Conservation (phyloP, 2,888 invertebrate genomes). For the Cyaniris semiargus region DNA sequence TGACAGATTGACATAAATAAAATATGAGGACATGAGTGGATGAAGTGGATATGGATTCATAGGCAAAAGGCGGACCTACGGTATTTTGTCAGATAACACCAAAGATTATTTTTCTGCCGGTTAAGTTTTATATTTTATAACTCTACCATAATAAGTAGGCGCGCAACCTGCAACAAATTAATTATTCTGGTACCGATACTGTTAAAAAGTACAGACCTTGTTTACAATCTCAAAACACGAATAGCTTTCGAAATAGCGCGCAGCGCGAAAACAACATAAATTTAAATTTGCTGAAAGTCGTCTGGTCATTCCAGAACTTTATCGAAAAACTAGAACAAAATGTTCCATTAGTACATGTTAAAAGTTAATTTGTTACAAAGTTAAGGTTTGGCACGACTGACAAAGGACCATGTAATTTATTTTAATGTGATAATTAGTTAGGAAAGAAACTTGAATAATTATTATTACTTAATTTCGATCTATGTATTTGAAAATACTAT, state of each 20-base stretch:
- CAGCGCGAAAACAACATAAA: slow-evolving; percentile 3
- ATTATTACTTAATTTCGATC: not conserved
- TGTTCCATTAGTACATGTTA: not conserved
- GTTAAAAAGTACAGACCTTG: not conserved
- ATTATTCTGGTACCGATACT: not conserved
- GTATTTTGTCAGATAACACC: too few relatives aligned
- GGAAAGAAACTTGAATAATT: not conserved
- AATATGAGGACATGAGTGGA: too few relatives aligned
- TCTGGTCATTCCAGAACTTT: not conserved
- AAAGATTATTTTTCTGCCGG: too few relatives aligned
- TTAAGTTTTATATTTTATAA: too few relatives aligned
- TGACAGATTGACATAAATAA: too few relatives aligned
- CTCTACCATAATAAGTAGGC: too few relatives aligned
- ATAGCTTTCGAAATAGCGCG: not conserved
- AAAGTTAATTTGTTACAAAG: not conserved
- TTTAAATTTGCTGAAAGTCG: slow-evolving; percentile 15
- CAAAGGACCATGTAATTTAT: not conserved
- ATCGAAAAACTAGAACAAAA: slow-evolving; percentile 4
- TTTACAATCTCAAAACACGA: not conserved
- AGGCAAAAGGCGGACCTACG: too few relatives aligned
- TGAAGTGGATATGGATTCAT: too few relatives aligned
- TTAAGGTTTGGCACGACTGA: not conserved
- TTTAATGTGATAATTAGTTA: not conserved
- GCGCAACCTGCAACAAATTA: too few relatives aligned
- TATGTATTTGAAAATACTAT: not conserved